Percentiles rank a stretch among this genome's conserved stretches.
Evolutionary conservation across 2,113 vertebrate species (phyloP).

Genomic region (Casuarius casuarius): DNA sequence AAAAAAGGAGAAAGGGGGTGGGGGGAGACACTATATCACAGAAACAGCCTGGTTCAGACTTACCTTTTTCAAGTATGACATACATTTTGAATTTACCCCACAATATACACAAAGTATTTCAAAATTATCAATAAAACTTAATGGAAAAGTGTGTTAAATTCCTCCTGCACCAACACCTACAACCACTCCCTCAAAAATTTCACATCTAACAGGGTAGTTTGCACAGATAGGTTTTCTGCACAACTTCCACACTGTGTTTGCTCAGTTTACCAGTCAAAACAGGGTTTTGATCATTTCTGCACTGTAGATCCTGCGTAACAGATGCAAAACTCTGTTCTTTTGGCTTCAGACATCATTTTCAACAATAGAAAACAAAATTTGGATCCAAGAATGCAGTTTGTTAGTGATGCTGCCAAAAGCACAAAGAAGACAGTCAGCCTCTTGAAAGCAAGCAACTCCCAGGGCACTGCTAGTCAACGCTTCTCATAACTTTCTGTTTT

Average conservation of each 20-base stretch:
- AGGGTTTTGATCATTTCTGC: slow-evolving; percentile 23
- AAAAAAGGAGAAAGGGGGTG: background rate
- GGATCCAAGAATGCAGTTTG: background rate
- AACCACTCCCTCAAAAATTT: background rate
- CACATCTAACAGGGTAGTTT: background rate
- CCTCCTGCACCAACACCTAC: background rate
- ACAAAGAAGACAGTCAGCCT: background rate
- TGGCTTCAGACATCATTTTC: slow-evolving; percentile 1
- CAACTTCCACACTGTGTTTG: background rate
- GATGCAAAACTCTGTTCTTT: background rate
- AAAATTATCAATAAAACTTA: background rate
- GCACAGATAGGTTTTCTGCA: background rate
- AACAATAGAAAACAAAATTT: slow-evolving; percentile 3
- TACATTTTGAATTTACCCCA: background rate
- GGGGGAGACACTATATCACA: background rate
- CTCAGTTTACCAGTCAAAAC: slow-evolving; percentile 24
- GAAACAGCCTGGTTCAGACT: background rate
- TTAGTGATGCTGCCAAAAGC: background rate
- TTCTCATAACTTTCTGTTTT: slow-evolving; percentile 7
- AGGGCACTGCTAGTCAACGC: slow-evolving; percentile 9
- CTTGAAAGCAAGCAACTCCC: slow-evolving; percentile 34
- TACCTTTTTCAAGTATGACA: background rate
- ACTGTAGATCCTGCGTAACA: background rate
- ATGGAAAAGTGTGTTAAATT: background rate
- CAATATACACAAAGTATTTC: background rate